Evolutionary conservation across 2,113 vertebrate species (phyloP), one percentile per base, ranked within the genome.

Genomic region (Ceratotherium simum): DNA sequence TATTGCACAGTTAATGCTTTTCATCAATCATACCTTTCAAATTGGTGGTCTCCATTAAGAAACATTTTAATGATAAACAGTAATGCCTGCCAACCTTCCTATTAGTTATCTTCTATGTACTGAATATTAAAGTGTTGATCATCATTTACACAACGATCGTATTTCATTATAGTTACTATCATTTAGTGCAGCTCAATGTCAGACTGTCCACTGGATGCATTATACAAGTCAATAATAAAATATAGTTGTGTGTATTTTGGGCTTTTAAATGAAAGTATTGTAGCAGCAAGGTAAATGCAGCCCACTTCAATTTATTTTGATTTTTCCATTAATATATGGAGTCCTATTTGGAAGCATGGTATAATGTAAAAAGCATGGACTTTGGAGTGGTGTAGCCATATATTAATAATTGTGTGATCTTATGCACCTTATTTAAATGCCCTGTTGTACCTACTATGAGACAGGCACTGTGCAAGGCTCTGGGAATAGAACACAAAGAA

Each of bases 11-110:
- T 82, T 82, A 89, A 76, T 73, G 4, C 36, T 60, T 92, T 83
- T 82, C 69, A 92, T 94, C 39, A 67, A 60, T 90, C 69, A 88
- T 97, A 64, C 12, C 56, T 91, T 96, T 92, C 93, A 92, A 56
- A 64, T 86, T 64, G 51, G 7, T 65, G 25, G 67, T 96, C 78
- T 93, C 17, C 21, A 58, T 31, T 94, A 78, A 81, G 39, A 65
- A 51, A 48, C 46, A 76, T 36, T 95, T 95, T 93, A 80, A 85
- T 92, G 72, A 85, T 92, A 81, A 93, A 90, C 4, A 54, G 69
- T 62, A 76, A 82, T 54, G 51, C 46, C 36, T 65, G 36, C 46
- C 36, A 33, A 13, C 29, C 56, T 87, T 69, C 20, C 65, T 86
- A 11, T 90, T 73, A 54, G 56, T 73, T 95, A 89, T 65, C 4